Evolutionary conservation across 37 sponge, comb jelly and placozoan species (phyloP), one percentile per base, ranked within the genome.

Genomic region (Mnemiopsis leidyi): DNA sequence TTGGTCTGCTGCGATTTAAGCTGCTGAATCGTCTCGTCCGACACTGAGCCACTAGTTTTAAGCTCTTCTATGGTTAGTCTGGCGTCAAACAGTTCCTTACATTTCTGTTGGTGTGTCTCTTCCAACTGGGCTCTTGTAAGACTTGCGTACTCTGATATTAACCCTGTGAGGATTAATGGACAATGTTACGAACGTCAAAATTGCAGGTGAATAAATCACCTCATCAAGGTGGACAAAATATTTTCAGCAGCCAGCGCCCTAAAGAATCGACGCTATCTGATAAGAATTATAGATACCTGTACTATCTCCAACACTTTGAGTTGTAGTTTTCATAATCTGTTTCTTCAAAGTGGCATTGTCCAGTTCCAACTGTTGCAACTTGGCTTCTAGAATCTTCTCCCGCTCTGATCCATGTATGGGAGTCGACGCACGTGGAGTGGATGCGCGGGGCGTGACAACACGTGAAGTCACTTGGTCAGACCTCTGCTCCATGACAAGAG

Each of bases 331-430:
- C 20, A 33, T 38, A 18, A 85, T 85, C 23, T 85, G 90, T 21
- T 85, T 85, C 90, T 37, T 85, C 40, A 85, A 25, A 9, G 61
- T 85, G 48, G 32, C 9, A 85, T 85, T 85, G 90, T 85, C 90
- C 24, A 85, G 18, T 21, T 85, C 90, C 30, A 85, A 85, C 61
- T 38, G 0, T 61, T 85, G 90, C 9, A 85, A 3, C 29, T 40
- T 85, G 0, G 61, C 39, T 61, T 85, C 90, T 13, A 85, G 61
- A 1, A 85, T 85, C 90, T 26, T 38, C 61, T 85, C 90, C 30
- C 90, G 23, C 40, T 85, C 36, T 40, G 61, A 40, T 1, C 61
- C 90, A 0, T 32, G 61, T 9, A 85, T 28, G 48, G 90, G 90
- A 36, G 90, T 32, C 0, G 90, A 85, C 18, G 90, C 35, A 23